Evolutionary conservation across 37 sponge, comb jelly and placozoan genomes (phyloP), one percentile per base, ranked within the genome.

Genomic region (Beroe ovata): DNA sequence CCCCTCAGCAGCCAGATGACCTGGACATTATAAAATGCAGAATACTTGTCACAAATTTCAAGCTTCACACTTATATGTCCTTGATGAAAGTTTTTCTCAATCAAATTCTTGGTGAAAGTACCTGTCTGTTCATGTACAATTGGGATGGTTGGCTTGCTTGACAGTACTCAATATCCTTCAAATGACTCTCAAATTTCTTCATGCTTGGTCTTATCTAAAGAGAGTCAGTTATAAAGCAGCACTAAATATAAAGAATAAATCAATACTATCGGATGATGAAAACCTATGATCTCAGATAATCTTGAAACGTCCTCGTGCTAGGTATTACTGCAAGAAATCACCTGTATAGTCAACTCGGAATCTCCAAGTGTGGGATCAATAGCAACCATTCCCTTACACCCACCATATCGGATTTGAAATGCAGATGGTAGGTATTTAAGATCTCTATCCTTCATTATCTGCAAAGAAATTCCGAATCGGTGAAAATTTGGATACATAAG

Each of bases 371-470:
- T 71, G 21, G 59, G 60, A 37, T 71, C 72, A 58, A 72, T 22
- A n/a, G 91, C 91, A 21, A 90, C 91, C 62, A 90, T 72, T 14
- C 91, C 91, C 60, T 90, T 90, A 60, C 60, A 90, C 11, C 91
- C 91, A 37, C 60, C 88, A 72, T 69, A 90, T 16, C 91, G 81
- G 35, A 90, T 90, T 35, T 90, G 91, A 32, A 90, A 90, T 25
- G 91, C 91, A 20, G 91, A 71, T 3, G 91, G 90, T 8, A 77
- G 47, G 84, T 77, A 42, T 14, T 77, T 54, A 30, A 77, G 35
- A 41, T 66, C 69, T 66, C 35, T 66, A 32, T 66, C 69, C 34
- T 66, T 30, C 30, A 34, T 66, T 66, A 66, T 66, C 69, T 66
- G 18, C 29, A 32, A 66, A 66, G 16, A 30, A 32, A 26, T 2